Evolutionary conservation across 2,113 vertebrate genomes (phyloP).

Genomic region (Phasianus colchicus): DNA sequence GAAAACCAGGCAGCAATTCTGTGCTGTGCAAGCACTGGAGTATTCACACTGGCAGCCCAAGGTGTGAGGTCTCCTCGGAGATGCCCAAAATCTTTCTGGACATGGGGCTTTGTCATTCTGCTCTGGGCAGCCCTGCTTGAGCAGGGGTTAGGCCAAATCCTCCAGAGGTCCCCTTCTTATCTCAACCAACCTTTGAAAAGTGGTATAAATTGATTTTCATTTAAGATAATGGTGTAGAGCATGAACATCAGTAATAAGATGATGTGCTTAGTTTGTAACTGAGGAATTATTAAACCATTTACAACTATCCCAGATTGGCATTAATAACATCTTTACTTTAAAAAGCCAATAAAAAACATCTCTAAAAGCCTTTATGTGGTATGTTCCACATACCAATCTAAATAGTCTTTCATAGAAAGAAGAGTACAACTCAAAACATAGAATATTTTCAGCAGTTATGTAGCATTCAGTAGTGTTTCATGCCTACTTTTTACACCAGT

Average conservation of each 20-base stretch:
- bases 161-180: neutral
- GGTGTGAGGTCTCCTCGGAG: neutral
- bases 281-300: neutral
- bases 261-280: neutral
- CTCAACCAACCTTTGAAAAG: neutral
- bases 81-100: neutral
- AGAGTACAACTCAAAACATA: neutral
- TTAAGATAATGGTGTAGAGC: neutral
- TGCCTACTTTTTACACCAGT: neutral
- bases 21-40: neutral
- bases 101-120: fast-evolving
- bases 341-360: neutral
- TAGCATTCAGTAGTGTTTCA: neutral
- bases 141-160: fast-evolving
- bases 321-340: neutral
- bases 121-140: neutral
- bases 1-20: neutral
- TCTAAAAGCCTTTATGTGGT: neutral
- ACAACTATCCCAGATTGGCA: neutral
- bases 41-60: neutral
- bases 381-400: neutral
- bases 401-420: neutral
- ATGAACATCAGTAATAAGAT: neutral
- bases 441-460: neutral
- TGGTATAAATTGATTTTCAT: neutral